A percentile compares a stretch with the other conserved stretches of the same genome.
phyloP scores from a whole-genome alignment of 2,797 vertebrate species.

The Manis pentadactyla region DNA sequence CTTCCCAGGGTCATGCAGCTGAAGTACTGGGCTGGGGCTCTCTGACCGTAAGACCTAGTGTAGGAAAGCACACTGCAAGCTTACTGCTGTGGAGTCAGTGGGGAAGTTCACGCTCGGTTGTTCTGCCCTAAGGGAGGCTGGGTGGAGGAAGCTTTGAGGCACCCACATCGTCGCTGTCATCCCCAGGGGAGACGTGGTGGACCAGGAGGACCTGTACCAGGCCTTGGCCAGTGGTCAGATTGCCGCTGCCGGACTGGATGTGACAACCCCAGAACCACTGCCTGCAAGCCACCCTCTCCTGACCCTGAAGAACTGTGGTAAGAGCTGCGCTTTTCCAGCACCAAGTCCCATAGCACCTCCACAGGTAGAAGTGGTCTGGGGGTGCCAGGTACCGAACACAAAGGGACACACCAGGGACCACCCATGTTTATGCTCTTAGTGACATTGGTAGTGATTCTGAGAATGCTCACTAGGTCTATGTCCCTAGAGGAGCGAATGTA shows the following conservation, averaged over 20 bases:
- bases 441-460: neutral
- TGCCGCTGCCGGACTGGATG: constrained; percentile 96
- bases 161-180: neutral
- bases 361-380: neutral
- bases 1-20: neutral
- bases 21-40: neutral
- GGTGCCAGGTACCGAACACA: neutral
- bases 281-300: constrained; percentile 93
- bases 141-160: neutral
- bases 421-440: neutral
- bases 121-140: neutral
- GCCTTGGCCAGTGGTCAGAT: constrained; percentile 91
- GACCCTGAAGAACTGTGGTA: constrained; percentile 95
- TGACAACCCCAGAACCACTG: constrained; percentile 95
- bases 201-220: constrained; percentile 94
- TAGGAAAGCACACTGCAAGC: neutral
- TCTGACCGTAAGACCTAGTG: neutral
- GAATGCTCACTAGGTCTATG: neutral
- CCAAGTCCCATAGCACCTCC: neutral
- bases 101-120: neutral
- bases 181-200: constrained; percentile 93
- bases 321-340: neutral
- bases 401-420: neutral
- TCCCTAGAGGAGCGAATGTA: neutral
- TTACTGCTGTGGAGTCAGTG: neutral